phyloP scores from a whole-genome alignment of 2,113 vertebrate genomes.

The Calypte anna region DNA sequence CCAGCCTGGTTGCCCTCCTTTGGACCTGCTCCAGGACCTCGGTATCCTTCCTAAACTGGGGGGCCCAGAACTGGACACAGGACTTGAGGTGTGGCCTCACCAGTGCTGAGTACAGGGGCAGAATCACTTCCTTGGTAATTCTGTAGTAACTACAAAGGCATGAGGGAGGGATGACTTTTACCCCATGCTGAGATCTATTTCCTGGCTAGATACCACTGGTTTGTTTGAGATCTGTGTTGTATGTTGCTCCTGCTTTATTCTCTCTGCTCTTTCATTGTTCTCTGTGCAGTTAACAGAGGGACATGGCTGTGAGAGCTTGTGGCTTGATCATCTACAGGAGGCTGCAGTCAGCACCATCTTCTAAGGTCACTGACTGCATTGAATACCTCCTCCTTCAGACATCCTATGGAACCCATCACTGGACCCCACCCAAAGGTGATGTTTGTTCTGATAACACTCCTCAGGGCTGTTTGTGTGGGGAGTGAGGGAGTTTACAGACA shows the following conservation, averaged over 20 bases:
- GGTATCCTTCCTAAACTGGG: no score
- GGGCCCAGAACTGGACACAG: no score
- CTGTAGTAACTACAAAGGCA: neutral
- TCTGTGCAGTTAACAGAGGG: neutral
- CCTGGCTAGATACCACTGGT: neutral
- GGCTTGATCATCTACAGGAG: slow-evolving; percentile 93
- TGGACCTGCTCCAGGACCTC: no score
- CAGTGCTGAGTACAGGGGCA: no score
- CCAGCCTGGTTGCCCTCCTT: no score
- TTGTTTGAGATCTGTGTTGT: neutral
- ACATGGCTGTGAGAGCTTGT: slow-evolving; percentile 89
- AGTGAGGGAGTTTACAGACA: neutral
- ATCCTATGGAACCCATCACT: slow-evolving; percentile 92
- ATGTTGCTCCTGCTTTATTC: neutral
- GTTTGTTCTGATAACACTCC: neutral
- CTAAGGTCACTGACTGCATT: slow-evolving; percentile 71
- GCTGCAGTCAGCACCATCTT: slow-evolving; percentile 48
- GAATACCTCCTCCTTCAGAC: slow-evolving; percentile 95
- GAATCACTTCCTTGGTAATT: neutral
- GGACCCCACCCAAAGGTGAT: slow-evolving; percentile 98
- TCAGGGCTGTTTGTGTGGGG: rapidly evolving
- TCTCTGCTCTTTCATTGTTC: neutral
- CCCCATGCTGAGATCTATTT: rapidly evolving
- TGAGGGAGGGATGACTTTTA: neutral
- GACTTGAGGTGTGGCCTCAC: no score